These are phyloP conservation scores for Opisthograptis luteolata DNA, from an alignment of 2,888 invertebrate species.

Conservation along the genomic window DNA sequence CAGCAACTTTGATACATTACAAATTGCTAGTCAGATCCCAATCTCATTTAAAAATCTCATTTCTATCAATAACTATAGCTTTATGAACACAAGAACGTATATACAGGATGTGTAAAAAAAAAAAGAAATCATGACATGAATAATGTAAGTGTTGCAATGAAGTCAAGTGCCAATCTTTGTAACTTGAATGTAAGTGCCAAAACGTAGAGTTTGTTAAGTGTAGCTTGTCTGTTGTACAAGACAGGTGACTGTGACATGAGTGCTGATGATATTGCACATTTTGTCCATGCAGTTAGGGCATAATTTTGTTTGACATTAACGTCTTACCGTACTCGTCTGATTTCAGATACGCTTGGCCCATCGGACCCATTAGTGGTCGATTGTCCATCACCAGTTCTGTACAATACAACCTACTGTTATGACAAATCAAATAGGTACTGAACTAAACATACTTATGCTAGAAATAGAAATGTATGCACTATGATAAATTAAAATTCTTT, in stretches of 20 bases:
- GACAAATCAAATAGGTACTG: constrained; percentile 41
- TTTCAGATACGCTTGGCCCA: constrained; percentile 93
- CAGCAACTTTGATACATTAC: no score
- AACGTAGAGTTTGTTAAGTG: constrained; percentile 25
- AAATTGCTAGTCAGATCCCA: no score
- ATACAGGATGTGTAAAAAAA: not conserved
- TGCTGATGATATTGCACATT: constrained; percentile 63
- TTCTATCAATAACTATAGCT: no score
- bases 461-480: not conserved
- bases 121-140: constrained; percentile 7
- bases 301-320: constrained; percentile 49
- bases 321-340: constrained; percentile 93
- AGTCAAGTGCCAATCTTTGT: constrained; percentile 17
- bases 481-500: no score
- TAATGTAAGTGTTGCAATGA: constrained; percentile 12
- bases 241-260: constrained; percentile 52
- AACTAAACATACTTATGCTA: not conserved
- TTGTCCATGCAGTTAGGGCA: constrained; percentile 77
- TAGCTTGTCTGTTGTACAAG: constrained; percentile 58
- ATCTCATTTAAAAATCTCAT: no score
- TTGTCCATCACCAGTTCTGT: constrained; percentile 89
- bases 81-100: not conserved
- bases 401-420: constrained; percentile 66
- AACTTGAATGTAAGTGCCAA: constrained; percentile 33
- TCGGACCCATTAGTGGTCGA: constrained; percentile 90